A percentile compares a stretch with the other conserved stretches of the same genome.
These are phyloP conservation scores for Merops nubicus DNA, from an alignment of 2,113 vertebrate species.

Conservation along the genomic window DNA sequence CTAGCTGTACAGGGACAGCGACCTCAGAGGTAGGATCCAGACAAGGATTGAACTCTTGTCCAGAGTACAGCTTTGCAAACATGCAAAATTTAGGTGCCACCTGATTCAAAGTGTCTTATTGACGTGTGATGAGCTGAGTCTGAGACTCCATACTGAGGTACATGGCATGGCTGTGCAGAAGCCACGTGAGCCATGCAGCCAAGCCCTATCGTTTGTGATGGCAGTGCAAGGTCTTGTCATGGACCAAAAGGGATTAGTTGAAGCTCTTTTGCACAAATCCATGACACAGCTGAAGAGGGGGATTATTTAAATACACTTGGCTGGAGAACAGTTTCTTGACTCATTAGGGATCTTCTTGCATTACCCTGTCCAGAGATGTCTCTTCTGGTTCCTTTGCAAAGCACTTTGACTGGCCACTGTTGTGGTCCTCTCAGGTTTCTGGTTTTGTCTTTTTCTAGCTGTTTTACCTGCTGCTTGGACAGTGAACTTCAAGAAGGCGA, in stretches of 20 bases:
- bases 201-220: background rate
- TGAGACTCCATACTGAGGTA: background rate
- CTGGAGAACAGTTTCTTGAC: background rate
- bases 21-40: background rate
- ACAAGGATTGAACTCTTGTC: accelerated
- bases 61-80: background rate
- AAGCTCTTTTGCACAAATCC: background rate
- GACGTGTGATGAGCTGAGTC: background rate
- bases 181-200: background rate
- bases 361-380: background rate
- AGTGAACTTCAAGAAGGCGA: background rate
- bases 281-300: background rate
- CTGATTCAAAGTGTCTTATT: background rate
- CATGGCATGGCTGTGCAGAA: accelerated
- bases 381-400: background rate
- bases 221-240: background rate
- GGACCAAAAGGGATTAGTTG: background rate
- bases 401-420: background rate
- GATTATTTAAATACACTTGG: background rate
- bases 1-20: background rate
- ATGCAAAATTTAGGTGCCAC: accelerated
- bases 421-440: background rate
- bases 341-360: background rate
- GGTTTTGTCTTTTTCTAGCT: background rate
- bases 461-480: background rate